phyloP scores from a whole-genome alignment of 2,888 invertebrate species.

The Xestia rhomboidea region DNA sequence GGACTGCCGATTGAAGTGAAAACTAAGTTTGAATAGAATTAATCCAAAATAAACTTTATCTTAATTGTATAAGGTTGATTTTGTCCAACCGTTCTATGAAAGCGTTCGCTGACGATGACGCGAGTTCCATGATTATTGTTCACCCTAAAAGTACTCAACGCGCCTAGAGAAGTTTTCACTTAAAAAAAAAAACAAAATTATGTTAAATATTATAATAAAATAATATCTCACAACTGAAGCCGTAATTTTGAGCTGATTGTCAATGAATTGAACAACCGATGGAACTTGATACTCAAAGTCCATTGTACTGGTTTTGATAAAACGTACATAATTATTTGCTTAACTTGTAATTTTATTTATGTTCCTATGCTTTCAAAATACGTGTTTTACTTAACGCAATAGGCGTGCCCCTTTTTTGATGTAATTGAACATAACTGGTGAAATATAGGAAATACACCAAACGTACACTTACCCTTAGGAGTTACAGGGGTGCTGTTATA shows the following conservation, averaged over 20 bases:
- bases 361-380: neutral
- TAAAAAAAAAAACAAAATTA: too few relatives aligned
- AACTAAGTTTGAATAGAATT: too few relatives aligned
- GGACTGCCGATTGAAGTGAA: too few relatives aligned
- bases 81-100: too few relatives aligned
- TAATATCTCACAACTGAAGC: neutral
- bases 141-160: too few relatives aligned
- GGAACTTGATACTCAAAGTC: constrained; percentile 28
- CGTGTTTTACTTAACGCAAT: neutral
- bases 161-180: too few relatives aligned
- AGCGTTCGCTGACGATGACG: too few relatives aligned
- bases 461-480: neutral
- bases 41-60: too few relatives aligned
- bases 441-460: neutral
- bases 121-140: too few relatives aligned
- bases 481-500: neutral
- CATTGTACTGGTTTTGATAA: neutral
- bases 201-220: neutral
- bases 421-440: neutral
- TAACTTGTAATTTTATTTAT: neutral
- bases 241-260: neutral
- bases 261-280: constrained; percentile 3
- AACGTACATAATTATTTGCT: constrained; percentile 6
- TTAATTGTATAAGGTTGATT: too few relatives aligned
- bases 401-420: neutral